Base-by-base conservation (phyloP, 2,113 vertebrate species). In the Bufo gargarizans region DNA sequence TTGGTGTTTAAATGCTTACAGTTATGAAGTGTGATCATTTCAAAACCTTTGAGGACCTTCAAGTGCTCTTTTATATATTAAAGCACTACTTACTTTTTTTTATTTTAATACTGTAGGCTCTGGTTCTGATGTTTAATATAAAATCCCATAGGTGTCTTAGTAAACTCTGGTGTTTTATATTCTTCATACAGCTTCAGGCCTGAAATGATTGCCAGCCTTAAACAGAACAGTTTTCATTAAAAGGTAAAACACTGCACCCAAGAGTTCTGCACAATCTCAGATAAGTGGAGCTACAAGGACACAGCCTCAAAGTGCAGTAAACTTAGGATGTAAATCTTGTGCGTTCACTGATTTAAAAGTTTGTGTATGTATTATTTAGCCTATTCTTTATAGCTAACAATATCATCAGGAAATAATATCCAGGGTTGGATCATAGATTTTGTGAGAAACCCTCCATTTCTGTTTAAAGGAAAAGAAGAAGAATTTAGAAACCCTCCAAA, bases 1-100 rank as follows among this genome's bases (percentile, higher is more conserved):
- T 65, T 65, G 80, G 80, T 65, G 43, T 65, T 63, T 16, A 61
- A 81, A 81, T 81, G 58, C 59, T 49, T 65, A 49, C 80, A 20
- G 80, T 49, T 47, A 6, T 49, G 59, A 65, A 49, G 10, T 45
- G 43, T 65, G 80, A 82, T 82, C 65, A 82, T 63, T 20, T 63
- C 45, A 43, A 82, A 81, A 65, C 43, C 59, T 49, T 2, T 6
- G 58, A 82, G 59, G 80, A 65, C 43, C 33, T 61, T 84, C n/a
- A 71, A 69, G 82, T 69, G 65, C 50, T 82, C 55, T 76, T 84
- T 71, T 67, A 69, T 53, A 84, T 69, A 69, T 84, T 67, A 69
- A 50, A 71, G 43, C 20, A 6, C 82, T 71, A 55, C 82, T 71
- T 45, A 6, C 33, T 12, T 55, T 83, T 65, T 80, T 67, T 55